A percentile compares a stretch with the other conserved stretches of the same genome.
phyloP scores from a whole-genome alignment of 2,888 invertebrate species.

The Zygogramma bicolorata region DNA sequence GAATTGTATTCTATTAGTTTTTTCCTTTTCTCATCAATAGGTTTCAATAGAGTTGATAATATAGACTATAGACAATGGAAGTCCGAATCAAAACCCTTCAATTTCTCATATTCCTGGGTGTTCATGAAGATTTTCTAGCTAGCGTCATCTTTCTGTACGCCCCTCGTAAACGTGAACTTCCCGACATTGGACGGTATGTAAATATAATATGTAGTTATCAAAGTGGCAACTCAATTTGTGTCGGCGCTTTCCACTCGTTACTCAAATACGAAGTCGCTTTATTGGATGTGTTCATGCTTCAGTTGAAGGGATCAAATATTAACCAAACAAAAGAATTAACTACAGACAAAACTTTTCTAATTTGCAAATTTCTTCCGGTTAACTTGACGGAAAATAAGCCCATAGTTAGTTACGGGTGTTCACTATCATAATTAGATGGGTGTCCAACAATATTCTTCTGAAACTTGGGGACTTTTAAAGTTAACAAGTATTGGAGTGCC shows the following conservation, averaged over 20 bases:
- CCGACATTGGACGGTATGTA: slow-evolving; percentile 14
- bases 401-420: too few species aligned
- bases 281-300: not conserved
- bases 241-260: slow-evolving; percentile 15
- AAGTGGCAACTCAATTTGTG: slow-evolving; percentile 42
- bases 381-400: not conserved
- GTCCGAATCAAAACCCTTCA: too few species aligned
- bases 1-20: too few species aligned
- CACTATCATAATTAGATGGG: too few species aligned
- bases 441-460: too few species aligned
- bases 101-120: too few species aligned
- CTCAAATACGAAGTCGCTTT: slow-evolving; percentile 22
- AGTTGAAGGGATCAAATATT: slow-evolving; percentile 12
- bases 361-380: slow-evolving; percentile 4
- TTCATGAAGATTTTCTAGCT: too few species aligned
- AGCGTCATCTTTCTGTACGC: not conserved
- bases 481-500: too few species aligned
- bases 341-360: slow-evolving; percentile 16
- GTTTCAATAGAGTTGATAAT: too few species aligned
- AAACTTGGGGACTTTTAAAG: too few species aligned
- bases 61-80: too few species aligned
- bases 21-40: too few species aligned
- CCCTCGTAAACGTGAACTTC: not conserved
- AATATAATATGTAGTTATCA: slow-evolving; percentile 42
- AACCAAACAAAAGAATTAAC: slow-evolving; percentile 11